These are phyloP conservation scores for Neostethus bicornis DNA, from an alignment of 2,797 vertebrate species.

Conservation along the genomic window DNA sequence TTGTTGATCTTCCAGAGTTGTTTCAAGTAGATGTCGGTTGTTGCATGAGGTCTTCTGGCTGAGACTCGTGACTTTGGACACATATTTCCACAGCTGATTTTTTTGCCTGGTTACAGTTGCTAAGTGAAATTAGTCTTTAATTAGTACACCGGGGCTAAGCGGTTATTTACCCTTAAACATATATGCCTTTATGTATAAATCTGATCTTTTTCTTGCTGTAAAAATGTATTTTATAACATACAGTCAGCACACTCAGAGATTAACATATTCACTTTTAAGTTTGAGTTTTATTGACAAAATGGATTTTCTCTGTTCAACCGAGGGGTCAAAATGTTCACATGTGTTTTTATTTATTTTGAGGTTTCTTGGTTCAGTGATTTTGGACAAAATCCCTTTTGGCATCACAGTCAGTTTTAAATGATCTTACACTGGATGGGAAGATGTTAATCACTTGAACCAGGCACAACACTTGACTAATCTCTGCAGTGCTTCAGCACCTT, in stretches of 20 bases:
- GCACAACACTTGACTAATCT: constrained; percentile 24
- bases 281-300: constrained; percentile 16
- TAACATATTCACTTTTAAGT: constrained; percentile 51
- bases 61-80: constrained; percentile 42
- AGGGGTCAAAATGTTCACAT: constrained; percentile 17
- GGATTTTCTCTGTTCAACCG: constrained; percentile 18
- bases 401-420: constrained; percentile 24
- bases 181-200: constrained; percentile 42
- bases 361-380: constrained; percentile 1
- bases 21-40: constrained; percentile 58
- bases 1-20: constrained; percentile 28
- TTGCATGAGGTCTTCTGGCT: constrained; percentile 31
- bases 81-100: constrained; percentile 34
- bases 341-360: neutral
- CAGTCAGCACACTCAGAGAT: constrained; percentile 64
- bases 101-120: constrained; percentile 43
- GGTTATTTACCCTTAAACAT: constrained; percentile 42
- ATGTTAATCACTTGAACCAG: constrained; percentile 29
- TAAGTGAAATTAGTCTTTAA: constrained; percentile 59
- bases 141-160: constrained; percentile 68
- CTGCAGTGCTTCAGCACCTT: constrained; percentile 26
- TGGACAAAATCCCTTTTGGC: constrained; percentile 8
- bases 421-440: constrained; percentile 17
- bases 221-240: constrained; percentile 55
- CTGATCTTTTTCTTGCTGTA: constrained; percentile 36